Percentiles rank a stretch among this genome's conserved stretches.
Evolutionary conservation across 2,888 invertebrate species (phyloP).

Genomic region (Alsophila aescularia): DNA sequence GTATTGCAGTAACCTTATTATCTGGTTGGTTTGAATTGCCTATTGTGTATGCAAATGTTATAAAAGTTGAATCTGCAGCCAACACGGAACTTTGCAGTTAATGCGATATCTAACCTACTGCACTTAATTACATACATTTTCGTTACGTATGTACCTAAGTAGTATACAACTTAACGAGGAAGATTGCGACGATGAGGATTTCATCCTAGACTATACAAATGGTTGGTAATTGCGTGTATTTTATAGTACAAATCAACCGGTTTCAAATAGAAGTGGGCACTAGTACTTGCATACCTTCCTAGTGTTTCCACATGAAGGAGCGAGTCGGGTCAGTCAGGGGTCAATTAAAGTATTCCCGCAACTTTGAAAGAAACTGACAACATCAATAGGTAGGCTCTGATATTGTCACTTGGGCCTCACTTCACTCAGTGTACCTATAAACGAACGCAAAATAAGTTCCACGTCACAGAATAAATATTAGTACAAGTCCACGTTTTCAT

Average conservation of each 20-base stretch:
- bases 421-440: constrained; percentile 21
- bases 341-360: constrained; percentile 59
- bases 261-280: constrained; percentile 42
- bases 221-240: constrained; percentile 33
- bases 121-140: constrained; percentile 30
- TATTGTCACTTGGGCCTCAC: constrained; percentile 32
- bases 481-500: background rate
- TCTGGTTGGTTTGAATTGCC: background rate
- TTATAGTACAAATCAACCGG: constrained; percentile 49
- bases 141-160: constrained; percentile 22
- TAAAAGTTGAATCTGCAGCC: constrained; percentile 5
- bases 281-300: constrained; percentile 47
- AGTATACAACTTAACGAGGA: constrained; percentile 12
- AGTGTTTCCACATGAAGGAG: constrained; percentile 56
- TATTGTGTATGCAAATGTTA: background rate
- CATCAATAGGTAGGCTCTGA: constrained; percentile 40
- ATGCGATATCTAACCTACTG: constrained; percentile 35
- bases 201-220: constrained; percentile 38
- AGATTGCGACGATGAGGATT: constrained; percentile 26
- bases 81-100: constrained; percentile 22
- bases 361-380: constrained; percentile 44
- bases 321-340: constrained; percentile 49
- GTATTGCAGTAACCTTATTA: background rate
- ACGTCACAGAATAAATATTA: no score
- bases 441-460: constrained; percentile 7